A percentile compares a stretch with the other conserved stretches of the same genome.
Conservation (phyloP, 1,140 invertebrate genomes). For the Anastrepha ludens region DNA sequence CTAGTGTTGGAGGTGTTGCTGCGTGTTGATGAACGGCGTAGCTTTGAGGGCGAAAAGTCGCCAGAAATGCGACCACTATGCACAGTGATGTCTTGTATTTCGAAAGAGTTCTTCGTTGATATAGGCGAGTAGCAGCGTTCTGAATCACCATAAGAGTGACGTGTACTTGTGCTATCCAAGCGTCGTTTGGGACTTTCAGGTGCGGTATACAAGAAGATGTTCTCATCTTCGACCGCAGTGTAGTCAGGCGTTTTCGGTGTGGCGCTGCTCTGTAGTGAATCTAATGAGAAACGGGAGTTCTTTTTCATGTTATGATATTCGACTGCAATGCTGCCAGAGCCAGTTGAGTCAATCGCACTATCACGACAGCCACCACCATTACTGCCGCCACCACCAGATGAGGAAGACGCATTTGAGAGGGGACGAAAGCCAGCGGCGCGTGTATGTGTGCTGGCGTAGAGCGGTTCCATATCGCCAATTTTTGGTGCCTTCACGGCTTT, state of each 20-base stretch:
- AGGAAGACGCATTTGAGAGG: conserved; percentile 68
- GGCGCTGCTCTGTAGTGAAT: conserved; percentile 70
- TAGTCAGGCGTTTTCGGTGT: conserved; percentile 72
- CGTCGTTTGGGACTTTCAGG: conserved; percentile 68
- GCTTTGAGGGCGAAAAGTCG: conserved; percentile 56
- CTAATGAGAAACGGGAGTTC: conserved; percentile 70
- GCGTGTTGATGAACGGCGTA: conserved; percentile 59
- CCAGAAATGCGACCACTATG: conserved; percentile 51
- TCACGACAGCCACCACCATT: conserved; percentile 66
- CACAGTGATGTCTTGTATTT: conserved; percentile 66
- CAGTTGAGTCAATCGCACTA: conserved; percentile 57
- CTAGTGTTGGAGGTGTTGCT: conserved; percentile 33
- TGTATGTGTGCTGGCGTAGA: conserved; percentile 63
- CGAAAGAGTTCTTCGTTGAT: conserved; percentile 62
- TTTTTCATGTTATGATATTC: conserved; percentile 71
- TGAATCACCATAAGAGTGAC: conserved; percentile 66
- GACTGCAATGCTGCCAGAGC: conserved; percentile 32
- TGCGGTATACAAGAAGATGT: conserved; percentile 71
- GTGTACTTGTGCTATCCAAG: conserved; percentile 65
- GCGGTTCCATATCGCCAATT: conserved; percentile 68
- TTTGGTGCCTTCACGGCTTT: conserved; percentile 70
- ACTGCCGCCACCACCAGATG: conserved; percentile 61
- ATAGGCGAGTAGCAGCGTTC: conserved; percentile 68
- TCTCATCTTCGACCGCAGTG: conserved; percentile 70
- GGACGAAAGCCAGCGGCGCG: conserved; percentile 64